A percentile compares a stretch with the other conserved stretches of the same genome.
These are phyloP conservation scores for Sycon ciliatum DNA, from an alignment of 37 sponge, comb jelly and placozoan species.

Conservation along the genomic window DNA sequence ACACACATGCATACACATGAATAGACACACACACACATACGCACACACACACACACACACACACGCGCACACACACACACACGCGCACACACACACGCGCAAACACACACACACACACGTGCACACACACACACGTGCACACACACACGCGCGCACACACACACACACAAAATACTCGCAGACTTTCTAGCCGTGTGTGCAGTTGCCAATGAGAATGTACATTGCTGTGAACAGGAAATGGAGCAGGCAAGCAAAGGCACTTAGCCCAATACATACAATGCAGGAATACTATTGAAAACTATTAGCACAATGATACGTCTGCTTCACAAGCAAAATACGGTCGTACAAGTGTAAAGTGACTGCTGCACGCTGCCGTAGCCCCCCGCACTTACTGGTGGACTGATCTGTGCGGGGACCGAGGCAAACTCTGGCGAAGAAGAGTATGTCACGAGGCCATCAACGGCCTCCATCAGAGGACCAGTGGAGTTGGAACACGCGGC, in stretches of 20 bases:
- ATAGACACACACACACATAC: no score
- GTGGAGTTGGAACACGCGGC: slow-evolving; percentile 72
- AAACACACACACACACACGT: no score
- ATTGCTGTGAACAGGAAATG: background rate
- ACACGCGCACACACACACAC: slow-evolving; percentile 17
- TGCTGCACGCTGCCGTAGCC: no score
- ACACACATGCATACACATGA: no score
- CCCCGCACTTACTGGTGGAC: no score
- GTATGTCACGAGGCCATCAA: slow-evolving; percentile 83
- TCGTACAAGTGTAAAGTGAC: no score
- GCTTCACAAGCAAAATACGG: no score
- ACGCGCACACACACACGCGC: no score
- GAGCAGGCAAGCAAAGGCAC: background rate
- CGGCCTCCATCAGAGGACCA: slow-evolving; percentile 81
- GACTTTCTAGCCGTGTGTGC: no score
- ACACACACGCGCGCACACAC: background rate
- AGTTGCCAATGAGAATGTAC: background rate
- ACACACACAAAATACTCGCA: no score
- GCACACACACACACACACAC: slow-evolving; percentile 33
- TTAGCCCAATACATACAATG: background rate
- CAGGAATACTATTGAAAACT: no score
- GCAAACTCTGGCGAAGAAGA: slow-evolving; percentile 95
- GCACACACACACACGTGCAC: background rate
- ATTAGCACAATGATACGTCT: background rate
- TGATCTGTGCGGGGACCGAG: slow-evolving; percentile 82